Conservation (phyloP, 1,140 invertebrate species). For the Sitobion miscanthi region DNA sequence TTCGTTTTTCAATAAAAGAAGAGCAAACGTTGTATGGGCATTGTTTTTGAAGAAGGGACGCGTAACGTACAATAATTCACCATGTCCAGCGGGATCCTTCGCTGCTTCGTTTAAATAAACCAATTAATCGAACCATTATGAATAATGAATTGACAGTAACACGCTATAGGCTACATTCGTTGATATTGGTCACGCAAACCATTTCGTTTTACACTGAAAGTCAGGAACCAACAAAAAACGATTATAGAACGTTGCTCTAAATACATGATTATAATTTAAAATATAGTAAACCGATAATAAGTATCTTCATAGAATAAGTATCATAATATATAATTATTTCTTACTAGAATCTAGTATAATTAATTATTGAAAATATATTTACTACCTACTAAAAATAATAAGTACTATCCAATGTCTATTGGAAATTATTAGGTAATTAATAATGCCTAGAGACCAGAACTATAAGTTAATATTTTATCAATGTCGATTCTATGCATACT, state of each 20-base stretch:
- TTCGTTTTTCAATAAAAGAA: conserved; percentile 40
- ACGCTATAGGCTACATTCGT: neutral
- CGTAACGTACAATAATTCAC: conserved; percentile 21
- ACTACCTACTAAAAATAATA: too few relatives aligned
- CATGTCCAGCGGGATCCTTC: neutral
- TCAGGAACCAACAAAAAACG: neutral
- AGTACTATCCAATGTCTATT: neutral
- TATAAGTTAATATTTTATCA: neutral
- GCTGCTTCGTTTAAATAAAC: conserved; percentile 43
- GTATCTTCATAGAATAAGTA: neutral
- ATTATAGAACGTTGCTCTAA: neutral
- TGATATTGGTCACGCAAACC: neutral
- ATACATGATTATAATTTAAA: neutral
- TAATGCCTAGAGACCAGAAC: neutral
- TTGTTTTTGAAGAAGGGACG: neutral
- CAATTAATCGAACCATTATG: conserved; percentile 39
- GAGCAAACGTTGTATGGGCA: neutral
- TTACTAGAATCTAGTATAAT: neutral
- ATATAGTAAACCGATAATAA: neutral
- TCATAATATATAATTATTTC: too few relatives aligned
- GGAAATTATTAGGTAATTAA: neutral
- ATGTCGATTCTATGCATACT: neutral
- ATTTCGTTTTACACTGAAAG: neutral
- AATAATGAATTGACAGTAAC: conserved; percentile 33
- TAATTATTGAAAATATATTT: neutral